These are phyloP conservation scores for Tylochromis polylepis DNA, from an alignment of 2,113 vertebrate species.

Conservation along the genomic window DNA sequence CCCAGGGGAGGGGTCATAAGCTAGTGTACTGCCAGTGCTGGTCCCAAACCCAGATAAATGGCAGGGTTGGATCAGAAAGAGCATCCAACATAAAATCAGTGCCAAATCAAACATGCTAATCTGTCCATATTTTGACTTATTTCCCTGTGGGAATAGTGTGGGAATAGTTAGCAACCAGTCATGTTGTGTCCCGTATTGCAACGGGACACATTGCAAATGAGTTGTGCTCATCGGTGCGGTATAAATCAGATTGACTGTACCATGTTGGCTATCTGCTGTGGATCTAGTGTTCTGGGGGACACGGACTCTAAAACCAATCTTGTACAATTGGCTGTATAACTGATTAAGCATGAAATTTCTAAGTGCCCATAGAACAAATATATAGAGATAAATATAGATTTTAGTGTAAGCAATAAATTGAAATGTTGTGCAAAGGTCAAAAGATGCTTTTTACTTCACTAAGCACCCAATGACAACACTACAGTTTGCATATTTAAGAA, in stretches of 20 bases:
- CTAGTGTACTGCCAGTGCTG: not conserved
- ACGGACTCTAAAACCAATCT: not conserved
- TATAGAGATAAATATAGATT: not conserved
- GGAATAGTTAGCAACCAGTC: not conserved
- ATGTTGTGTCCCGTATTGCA: not conserved
- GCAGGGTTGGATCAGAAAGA: not conserved
- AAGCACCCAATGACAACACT: not conserved
- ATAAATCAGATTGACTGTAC: not conserved
- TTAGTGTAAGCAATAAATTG: not conserved
- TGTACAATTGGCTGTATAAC: not conserved
- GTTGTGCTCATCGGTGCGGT: not conserved
- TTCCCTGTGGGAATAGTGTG: not conserved
- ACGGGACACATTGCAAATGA: not conserved
- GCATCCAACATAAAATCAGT: not conserved
- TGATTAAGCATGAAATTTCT: not conserved
- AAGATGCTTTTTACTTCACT: not conserved
- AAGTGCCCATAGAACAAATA: not conserved
- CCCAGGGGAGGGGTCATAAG: not conserved
- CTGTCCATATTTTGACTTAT: not conserved
- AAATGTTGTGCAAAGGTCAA: not conserved
- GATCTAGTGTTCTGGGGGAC: not conserved
- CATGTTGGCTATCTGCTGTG: not conserved
- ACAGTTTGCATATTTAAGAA: not conserved
- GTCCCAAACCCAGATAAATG: not conserved
- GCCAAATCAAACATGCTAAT: not conserved